These are phyloP conservation scores for Psilanteris sp. DNA, from an alignment of 1,140 invertebrate genomes.

Conservation along the genomic window DNA sequence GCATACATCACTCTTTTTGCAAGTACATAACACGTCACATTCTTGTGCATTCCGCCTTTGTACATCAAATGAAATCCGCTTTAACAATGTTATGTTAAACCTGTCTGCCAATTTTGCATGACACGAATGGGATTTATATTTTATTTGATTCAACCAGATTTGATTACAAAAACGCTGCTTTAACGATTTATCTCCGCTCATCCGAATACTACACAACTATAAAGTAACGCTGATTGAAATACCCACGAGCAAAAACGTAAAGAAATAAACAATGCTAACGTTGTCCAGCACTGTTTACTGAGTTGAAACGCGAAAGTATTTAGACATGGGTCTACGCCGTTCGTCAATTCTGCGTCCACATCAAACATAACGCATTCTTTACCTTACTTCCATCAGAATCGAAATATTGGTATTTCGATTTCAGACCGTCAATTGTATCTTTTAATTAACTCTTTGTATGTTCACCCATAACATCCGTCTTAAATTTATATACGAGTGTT, in stretches of 20 bases:
- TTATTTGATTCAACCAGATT: slow-evolving; percentile 57
- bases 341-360: slow-evolving; percentile 38
- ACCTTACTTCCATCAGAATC: slow-evolving; percentile 17
- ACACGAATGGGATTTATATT: slow-evolving; percentile 63
- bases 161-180: slow-evolving; percentile 60
- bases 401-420: slow-evolving; percentile 24
- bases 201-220: slow-evolving; percentile 54
- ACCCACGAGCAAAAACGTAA: slow-evolving; percentile 52
- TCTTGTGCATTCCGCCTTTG: slow-evolving; percentile 54
- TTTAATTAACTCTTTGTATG: slow-evolving; percentile 20
- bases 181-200: slow-evolving; percentile 63
- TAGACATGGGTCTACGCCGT: slow-evolving; percentile 15
- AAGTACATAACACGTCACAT: slow-evolving; percentile 42
- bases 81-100: slow-evolving; percentile 65
- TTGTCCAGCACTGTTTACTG: slow-evolving; percentile 40
- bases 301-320: slow-evolving; percentile 42
- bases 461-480: too few species aligned
- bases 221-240: slow-evolving; percentile 61
- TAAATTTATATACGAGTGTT: too few species aligned
- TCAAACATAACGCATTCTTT: slow-evolving; percentile 46
- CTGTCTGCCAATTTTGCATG: slow-evolving; percentile 57
- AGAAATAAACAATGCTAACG: slow-evolving; percentile 54
- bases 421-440: slow-evolving; percentile 1
- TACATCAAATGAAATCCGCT: slow-evolving; percentile 40
- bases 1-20: slow-evolving; percentile 30